Base-by-base conservation (phyloP, 2,888 invertebrate genomes). In the Tenthredo notha region DNA sequence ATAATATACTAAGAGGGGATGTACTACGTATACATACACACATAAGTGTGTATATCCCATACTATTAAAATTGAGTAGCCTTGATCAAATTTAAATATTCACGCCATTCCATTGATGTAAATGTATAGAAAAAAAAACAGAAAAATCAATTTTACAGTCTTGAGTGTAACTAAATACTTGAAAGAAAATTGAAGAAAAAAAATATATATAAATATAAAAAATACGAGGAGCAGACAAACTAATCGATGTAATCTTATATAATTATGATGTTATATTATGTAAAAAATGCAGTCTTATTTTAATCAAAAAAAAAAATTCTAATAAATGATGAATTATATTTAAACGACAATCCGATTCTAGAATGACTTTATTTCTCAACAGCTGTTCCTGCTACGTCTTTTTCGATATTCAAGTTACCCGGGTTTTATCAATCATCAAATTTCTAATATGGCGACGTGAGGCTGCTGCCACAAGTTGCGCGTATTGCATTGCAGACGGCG, bases 241-340 rank as follows among this genome's bases (percentile, higher is more conserved):
- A 61, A 61, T 61, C 25, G 61, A 61, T 61, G 61, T 61, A 54
- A 78, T 54, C 47, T 33, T 37, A 0, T 54, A 78, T 54, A 29
- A 77, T 54, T 54, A 77, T 58, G 50, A 78, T 54, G 50, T 78
- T 58, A 58, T 78, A 58, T 78, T 50, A 75, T 29, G 21, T 29
- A 58, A 72, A 72, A 37, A 67, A 47, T 84, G 29, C 54, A 50
- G 50, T 75, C 40, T 84, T 67, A 47, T 67, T 84, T 84, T 84
- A 67, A 70, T 58, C 74, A 58, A 84, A 33, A 33, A 33, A 33
- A 58, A 84, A 58, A 74, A 40, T 25, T 74, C 21, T 70, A 58
- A 78, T 58, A 40, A 61, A 84, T 77, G n/a, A 40, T 84, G 40
- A 61, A 77, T 75, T 77, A 84, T 58, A 77, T 78, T 61, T 61